Percentiles rank a stretch among this genome's conserved stretches.
Conservation (phyloP, 2,888 invertebrate genomes). For the Spialia ferax region DNA sequence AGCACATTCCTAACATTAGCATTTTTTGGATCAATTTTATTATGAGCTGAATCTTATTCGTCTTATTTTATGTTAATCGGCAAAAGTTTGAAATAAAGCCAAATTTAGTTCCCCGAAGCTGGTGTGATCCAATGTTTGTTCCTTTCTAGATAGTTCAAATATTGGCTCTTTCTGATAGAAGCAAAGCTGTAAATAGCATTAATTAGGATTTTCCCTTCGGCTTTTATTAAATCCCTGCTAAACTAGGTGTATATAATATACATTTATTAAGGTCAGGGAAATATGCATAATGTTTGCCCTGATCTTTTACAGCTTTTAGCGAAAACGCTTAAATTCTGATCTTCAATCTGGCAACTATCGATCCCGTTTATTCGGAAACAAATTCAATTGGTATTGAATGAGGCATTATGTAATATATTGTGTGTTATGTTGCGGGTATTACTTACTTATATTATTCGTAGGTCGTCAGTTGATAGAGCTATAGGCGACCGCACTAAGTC, state of each 20-base stretch:
- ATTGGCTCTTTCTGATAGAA: background rate
- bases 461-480: constrained; percentile 22
- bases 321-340: background rate
- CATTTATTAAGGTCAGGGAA: background rate
- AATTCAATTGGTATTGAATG: background rate
- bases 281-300: background rate
- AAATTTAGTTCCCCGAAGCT: constrained; percentile 39
- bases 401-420: constrained; percentile 4
- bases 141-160: constrained; percentile 44
- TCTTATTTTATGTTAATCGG: background rate
- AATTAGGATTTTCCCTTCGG: no score
- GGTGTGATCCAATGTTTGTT: constrained; percentile 53
- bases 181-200: no score
- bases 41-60: background rate
- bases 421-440: constrained; percentile 17
- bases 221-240: no score
- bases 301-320: no score
- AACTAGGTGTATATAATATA: no score
- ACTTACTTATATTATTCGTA: constrained; percentile 8
- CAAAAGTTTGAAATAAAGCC: constrained; percentile 45
- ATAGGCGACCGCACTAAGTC: constrained; percentile 21
- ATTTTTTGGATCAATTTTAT: background rate
- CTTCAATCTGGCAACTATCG: background rate
- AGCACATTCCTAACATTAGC: no score
- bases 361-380: background rate